phyloP scores from a whole-genome alignment of 2,888 invertebrate genomes.

The Minunthozetes semirufus region DNA sequence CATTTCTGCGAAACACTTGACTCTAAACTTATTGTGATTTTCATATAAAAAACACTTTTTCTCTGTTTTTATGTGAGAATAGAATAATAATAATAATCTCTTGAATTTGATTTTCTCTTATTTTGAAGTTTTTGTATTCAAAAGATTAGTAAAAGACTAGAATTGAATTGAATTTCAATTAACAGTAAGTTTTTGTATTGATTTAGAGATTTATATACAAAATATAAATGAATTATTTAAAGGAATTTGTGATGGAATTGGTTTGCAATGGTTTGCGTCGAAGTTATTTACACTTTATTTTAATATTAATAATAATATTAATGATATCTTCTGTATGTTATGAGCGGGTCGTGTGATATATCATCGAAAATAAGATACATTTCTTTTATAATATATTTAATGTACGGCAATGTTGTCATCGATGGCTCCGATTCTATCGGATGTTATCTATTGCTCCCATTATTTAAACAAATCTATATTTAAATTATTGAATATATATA shows the following conservation, averaged over 20 bases:
- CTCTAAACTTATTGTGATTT: background rate
- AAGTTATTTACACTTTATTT: background rate
- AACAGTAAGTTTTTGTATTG: background rate
- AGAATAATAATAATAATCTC: background rate
- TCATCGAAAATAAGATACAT: too few relatives aligned
- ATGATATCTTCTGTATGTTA: background rate
- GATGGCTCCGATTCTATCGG: too few relatives aligned
- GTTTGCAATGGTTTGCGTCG: background rate
- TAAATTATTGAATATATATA: too few relatives aligned
- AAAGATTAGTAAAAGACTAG: background rate
- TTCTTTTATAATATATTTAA: too few relatives aligned
- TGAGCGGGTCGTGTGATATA: background rate
- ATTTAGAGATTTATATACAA: background rate
- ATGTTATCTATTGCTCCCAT: too few relatives aligned
- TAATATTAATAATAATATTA: too few relatives aligned
- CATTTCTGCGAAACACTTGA: background rate
- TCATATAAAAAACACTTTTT: background rate
- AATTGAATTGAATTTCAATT: background rate
- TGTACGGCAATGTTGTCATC: too few relatives aligned
- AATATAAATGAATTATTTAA: background rate
- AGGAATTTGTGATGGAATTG: background rate
- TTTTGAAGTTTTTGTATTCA: background rate
- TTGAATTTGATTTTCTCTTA: background rate
- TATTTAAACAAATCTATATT: too few relatives aligned
- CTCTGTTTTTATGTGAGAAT: background rate